Percentiles rank a stretch among this genome's conserved stretches.
Conservation (phyloP, 2,797 vertebrate species). For the Pseudochirops cupreus region DNA sequence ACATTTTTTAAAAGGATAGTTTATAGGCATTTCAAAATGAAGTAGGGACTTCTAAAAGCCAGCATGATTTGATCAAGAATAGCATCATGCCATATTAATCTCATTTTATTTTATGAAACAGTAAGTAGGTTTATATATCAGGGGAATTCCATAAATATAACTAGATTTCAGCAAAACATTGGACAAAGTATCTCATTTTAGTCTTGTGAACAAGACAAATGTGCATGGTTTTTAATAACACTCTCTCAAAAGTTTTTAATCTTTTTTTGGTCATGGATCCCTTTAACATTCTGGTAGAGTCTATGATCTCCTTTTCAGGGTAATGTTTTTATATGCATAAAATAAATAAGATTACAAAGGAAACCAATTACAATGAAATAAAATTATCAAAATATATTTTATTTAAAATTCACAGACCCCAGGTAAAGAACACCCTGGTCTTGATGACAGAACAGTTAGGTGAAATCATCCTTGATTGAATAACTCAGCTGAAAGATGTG, state of each 20-base stretch:
- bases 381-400: neutral
- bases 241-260: neutral
- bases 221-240: neutral
- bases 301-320: neutral
- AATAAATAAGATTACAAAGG: neutral
- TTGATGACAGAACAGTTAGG: neutral
- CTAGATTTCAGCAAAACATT: neutral
- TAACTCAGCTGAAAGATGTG: neutral
- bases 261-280: neutral
- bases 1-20: neutral
- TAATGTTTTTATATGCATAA: neutral
- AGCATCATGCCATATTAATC: neutral
- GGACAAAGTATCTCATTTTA: neutral
- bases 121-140: neutral
- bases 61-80: neutral
- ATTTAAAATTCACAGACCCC: neutral
- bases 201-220: neutral
- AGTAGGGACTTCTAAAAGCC: neutral
- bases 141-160: neutral
- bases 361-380: neutral
- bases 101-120: neutral
- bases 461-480: neutral
- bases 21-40: neutral
- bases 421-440: neutral
- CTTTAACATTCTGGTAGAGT: neutral